These are phyloP conservation scores for Drosophila grimshawi DNA, from an alignment of 1,140 invertebrate species.

Conservation along the genomic window DNA sequence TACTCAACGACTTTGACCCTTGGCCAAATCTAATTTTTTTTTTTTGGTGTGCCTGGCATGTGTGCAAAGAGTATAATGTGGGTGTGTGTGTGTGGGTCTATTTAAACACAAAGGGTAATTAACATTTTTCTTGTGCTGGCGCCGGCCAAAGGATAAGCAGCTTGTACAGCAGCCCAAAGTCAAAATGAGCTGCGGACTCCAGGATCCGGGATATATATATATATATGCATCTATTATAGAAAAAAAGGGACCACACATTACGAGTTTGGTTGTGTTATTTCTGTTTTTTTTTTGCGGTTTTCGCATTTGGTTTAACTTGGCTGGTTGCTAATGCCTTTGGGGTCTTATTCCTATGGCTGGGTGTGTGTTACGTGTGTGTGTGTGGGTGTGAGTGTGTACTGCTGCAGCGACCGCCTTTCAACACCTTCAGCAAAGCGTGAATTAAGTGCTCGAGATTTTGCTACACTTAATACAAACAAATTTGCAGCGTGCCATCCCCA, in stretches of 20 bases:
- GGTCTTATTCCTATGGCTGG: constrained; percentile 1
- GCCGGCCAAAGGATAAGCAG: constrained; percentile 68
- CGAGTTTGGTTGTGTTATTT: constrained; percentile 25
- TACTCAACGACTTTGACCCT: constrained; percentile 57
- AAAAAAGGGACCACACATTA: constrained; percentile 63
- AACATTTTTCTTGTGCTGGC: constrained; percentile 76
- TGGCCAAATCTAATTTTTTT: constrained; percentile 30
- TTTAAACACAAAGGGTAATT: constrained; percentile 83
- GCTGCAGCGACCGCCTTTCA: constrained; percentile 62
- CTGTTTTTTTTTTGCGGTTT: constrained; percentile 68
- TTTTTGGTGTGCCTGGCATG: background rate
- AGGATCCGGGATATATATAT: constrained; percentile 5
- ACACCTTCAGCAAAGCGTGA: constrained; percentile 80
- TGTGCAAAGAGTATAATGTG: constrained; percentile 15
- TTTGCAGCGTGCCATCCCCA: constrained; percentile 33
- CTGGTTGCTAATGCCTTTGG: constrained; percentile 52
- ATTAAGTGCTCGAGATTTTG: constrained; percentile 81
- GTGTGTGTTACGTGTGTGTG: constrained; percentile 1
- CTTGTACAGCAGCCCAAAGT: constrained; percentile 69
- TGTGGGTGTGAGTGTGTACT: background rate
- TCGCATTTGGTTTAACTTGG: constrained; percentile 74
- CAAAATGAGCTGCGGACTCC: constrained; percentile 59
- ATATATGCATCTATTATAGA: background rate
- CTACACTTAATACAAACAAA: constrained; percentile 76
- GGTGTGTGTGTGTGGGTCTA: constrained; percentile 57